Base-by-base conservation (phyloP, 2,888 invertebrate species). In the Drosophila koepferae region DNA sequence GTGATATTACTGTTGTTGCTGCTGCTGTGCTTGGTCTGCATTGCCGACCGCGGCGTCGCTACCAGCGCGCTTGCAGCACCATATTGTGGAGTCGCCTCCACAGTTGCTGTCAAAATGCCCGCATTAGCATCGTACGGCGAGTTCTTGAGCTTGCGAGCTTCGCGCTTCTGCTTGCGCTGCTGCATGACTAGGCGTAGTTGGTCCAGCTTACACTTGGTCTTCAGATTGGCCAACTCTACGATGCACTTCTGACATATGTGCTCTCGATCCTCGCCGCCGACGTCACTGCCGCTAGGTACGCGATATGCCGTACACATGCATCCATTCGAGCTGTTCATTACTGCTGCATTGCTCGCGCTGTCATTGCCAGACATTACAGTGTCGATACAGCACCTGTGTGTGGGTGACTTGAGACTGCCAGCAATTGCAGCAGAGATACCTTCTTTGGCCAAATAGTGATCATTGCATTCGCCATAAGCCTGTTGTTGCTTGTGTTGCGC, bases 181-280 rank as follows among this genome's bases (percentile, higher is more conserved):
- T 97, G 97, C 97, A 98, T 97, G 67, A 98, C 97, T 80, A 97
- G 94, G 80, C 98, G 96, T 62, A 98, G 94, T 79, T 97, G 97
- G 90, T 97, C 97, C 93, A 98, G 95, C 93, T 98, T 98, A 82
- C 96, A 96, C 88, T 97, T 96, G 9, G 97, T 96, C 84, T 96
- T 96, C 81, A 95, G 95, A 91, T 97, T 97, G 79, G 97, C 96
- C 91, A 95, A 93, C 56, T 96, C 96, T 65, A 95, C 93, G 20
- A 89, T 81, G 84, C 94, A 96, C 93, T 92, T 94, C 41, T 90
- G 87, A 80, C 93, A 93, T 77, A 91, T 91, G 68, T 88, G 85
- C 55, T 90, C 90, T 7, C 12, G 34, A 58, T 83, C 89, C 58
- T 80, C 83, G 10, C 10, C 1, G 12, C 74, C 73, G 23, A 73